Evolutionary conservation across 2,113 vertebrate species (phyloP).

Genomic region (Dasypus novemcinctus): DNA sequence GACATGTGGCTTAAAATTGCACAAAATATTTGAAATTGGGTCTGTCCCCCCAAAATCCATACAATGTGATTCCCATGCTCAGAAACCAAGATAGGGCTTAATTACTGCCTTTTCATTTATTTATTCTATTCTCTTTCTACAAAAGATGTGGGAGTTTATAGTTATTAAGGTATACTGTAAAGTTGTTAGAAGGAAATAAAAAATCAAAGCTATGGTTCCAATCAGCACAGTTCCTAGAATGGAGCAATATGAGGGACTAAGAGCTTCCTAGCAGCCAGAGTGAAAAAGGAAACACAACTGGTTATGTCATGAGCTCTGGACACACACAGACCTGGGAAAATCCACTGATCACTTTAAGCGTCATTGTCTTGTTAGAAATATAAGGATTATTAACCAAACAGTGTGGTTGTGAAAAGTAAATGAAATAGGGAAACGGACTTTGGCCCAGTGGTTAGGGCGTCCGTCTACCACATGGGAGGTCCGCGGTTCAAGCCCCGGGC

Average conservation of each 20-base stretch:
- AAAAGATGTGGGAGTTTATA: background rate
- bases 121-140: conserved; percentile 12
- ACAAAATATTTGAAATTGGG: conserved; percentile 47
- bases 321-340: background rate
- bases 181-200: conserved; percentile 23
- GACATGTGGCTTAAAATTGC: conserved; percentile 43
- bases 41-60: no score
- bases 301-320: background rate
- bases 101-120: background rate
- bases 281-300: background rate
- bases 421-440: no score
- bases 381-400: background rate
- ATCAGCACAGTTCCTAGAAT: background rate
- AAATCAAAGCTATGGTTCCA: background rate
- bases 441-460: no score
- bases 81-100: background rate
- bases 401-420: background rate
- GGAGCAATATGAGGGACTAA: background rate
- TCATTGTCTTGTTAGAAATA: background rate
- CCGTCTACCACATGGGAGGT: no score
- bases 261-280: conserved; percentile 7
- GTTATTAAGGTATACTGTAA: conserved; percentile 30
- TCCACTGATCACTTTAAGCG: background rate
- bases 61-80: background rate
- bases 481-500: no score